Evolutionary conservation across 2,888 invertebrate genomes (phyloP).

Genomic region (Nomada ferruginata): DNA sequence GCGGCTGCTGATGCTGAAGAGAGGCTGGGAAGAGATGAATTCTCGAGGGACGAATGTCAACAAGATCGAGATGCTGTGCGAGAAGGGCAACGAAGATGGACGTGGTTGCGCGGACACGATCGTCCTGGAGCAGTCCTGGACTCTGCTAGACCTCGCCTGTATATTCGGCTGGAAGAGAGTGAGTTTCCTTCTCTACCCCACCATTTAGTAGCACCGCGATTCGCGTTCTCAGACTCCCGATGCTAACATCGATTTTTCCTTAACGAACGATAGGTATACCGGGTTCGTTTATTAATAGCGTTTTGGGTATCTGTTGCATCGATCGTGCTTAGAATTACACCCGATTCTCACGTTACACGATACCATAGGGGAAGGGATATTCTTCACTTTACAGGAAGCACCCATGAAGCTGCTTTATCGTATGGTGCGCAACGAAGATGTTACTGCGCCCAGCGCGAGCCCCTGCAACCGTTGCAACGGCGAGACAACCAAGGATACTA

Average conservation of each 20-base stretch:
- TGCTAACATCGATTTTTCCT: not conserved
- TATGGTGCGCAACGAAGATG: constrained; percentile 70
- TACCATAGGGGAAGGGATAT: constrained; percentile 49
- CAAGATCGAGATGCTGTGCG: constrained; percentile 77
- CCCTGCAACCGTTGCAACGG: constrained; percentile 30
- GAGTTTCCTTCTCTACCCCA: constrained; percentile 82
- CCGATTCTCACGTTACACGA: not conserved
- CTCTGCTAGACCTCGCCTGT: constrained; percentile 96
- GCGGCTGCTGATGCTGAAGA: constrained; percentile 89
- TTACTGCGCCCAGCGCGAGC: constrained; percentile 22
- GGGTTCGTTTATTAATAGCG: not conserved
- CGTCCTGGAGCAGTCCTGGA: constrained; percentile 82
- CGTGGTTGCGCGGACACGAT: constrained; percentile 34
- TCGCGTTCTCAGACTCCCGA: not conserved
- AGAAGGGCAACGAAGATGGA: constrained; percentile 51
- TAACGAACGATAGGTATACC: not conserved
- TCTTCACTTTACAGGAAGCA: constrained; percentile 74
- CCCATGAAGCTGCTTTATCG: constrained; percentile 79
- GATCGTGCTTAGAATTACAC: not conserved
- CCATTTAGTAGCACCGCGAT: not conserved
- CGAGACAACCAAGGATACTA: constrained; percentile 60
- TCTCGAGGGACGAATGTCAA: constrained; percentile 49
- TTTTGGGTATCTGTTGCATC: not conserved
- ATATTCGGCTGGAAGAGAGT: constrained; percentile 97
- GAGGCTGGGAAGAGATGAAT: constrained; percentile 78